Percentiles rank a stretch among this genome's conserved stretches.
Conservation (phyloP, 2,113 vertebrate species). For the Panurus biarmicus region DNA sequence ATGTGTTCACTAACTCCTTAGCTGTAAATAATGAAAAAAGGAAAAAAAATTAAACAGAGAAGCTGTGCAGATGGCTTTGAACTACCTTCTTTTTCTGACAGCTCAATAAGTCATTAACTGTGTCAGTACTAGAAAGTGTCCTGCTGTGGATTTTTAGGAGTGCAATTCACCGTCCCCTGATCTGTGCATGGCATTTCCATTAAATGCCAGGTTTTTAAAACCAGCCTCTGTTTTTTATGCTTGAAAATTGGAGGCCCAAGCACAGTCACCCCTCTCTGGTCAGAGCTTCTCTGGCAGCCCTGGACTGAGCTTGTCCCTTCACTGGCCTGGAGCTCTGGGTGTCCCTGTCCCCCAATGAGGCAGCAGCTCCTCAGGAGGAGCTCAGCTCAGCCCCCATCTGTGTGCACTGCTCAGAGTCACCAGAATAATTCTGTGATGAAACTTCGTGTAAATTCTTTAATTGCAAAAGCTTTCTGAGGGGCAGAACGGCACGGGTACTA, state of each 20-base stretch:
- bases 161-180: background rate
- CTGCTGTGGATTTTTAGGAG: background rate
- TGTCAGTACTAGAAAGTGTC: background rate
- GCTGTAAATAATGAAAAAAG: background rate
- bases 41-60: background rate
- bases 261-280: background rate
- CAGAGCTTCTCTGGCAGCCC: background rate
- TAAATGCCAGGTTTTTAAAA: background rate
- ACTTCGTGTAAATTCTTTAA: background rate
- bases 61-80: background rate
- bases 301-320: fast-evolving
- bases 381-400: background rate
- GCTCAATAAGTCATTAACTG: background rate
- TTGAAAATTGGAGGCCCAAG: background rate
- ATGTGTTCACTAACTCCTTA: background rate
- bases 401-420: fast-evolving
- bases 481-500: background rate
- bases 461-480: background rate
- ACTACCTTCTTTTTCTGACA: background rate
- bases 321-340: fast-evolving
- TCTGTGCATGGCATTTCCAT: background rate
- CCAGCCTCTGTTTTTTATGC: background rate
- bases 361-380: too few species aligned
- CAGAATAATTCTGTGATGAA: background rate
- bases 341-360: fast-evolving